phyloP scores from a whole-genome alignment of 1,140 invertebrate species.

The Leptopilina clavipes region DNA sequence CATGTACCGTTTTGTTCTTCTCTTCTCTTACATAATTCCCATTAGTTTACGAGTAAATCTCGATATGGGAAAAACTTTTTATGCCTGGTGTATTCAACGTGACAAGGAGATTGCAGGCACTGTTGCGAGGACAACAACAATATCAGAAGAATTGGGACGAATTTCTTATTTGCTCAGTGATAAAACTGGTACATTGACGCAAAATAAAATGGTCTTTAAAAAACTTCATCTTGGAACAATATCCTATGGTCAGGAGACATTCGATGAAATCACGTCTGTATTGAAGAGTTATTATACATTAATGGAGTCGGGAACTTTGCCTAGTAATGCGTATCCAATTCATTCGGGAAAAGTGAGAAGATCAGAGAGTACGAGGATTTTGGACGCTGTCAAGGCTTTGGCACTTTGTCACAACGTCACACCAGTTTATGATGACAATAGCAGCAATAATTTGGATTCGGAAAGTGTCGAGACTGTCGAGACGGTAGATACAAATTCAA shows the following conservation, averaged over 20 bases:
- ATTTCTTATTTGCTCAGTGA: slow-evolving; percentile 97
- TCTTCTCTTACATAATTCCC: slow-evolving; percentile 99
- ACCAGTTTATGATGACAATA: slow-evolving; percentile 88
- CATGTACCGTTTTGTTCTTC: slow-evolving; percentile 95
- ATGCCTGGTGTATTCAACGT: slow-evolving; percentile 96
- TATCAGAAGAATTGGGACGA: slow-evolving; percentile 97
- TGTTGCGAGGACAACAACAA: slow-evolving; percentile 98
- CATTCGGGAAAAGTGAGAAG: slow-evolving; percentile 76
- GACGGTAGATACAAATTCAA: slow-evolving; percentile 69
- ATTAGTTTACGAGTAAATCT: slow-evolving; percentile 98
- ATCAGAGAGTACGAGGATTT: slow-evolving; percentile 86
- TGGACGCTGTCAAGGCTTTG: slow-evolving; percentile 94
- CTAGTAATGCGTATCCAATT: slow-evolving; percentile 59
- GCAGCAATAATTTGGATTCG: slow-evolving; percentile 60
- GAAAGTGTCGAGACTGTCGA: slow-evolving; percentile 70
- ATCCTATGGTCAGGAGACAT: slow-evolving; percentile 90
- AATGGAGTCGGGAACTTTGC: slow-evolving; percentile 56
- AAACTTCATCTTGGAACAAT: slow-evolving; percentile 94
- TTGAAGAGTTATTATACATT: slow-evolving; percentile 70
- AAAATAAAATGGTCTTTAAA: slow-evolving; percentile 99
- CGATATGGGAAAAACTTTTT: slow-evolving; percentile 98
- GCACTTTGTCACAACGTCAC: slow-evolving; percentile 99
- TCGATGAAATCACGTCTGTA: slow-evolving; percentile 82
- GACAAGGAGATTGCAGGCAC: slow-evolving; percentile 95
- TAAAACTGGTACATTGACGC: slow-evolving; percentile 98